Evolutionary conservation across 2,888 invertebrate species (phyloP).

Genomic region (Catocala nupta): DNA sequence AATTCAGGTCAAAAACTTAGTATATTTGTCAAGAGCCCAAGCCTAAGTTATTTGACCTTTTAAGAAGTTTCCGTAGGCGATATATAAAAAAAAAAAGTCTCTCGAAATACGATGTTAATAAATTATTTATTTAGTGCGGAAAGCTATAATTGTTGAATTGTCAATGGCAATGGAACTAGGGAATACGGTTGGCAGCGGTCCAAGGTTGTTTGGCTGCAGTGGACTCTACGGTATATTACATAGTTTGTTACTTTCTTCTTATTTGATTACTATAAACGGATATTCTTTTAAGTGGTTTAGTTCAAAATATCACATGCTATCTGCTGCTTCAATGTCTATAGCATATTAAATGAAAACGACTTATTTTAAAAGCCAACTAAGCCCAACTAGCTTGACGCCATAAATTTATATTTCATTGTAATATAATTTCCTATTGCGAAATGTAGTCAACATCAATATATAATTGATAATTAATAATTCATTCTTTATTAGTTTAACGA

Average conservation of each 20-base stretch:
- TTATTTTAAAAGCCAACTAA: no score
- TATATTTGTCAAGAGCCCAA: background rate
- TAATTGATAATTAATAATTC: no score
- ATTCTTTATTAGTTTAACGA: no score
- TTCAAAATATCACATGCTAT: no score
- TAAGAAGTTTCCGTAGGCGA: background rate
- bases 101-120: constrained; percentile 6
- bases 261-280: constrained; percentile 1
- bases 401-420: no score
- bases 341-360: no score
- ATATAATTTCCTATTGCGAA: no score
- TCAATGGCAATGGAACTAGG: constrained; percentile 50
- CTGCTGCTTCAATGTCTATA: no score
- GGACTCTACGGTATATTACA: constrained; percentile 27
- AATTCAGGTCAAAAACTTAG: constrained; percentile 7
- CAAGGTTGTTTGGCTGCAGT: constrained; percentile 53
- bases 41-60: constrained; percentile 4
- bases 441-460: no score
- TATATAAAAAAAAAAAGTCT: background rate
- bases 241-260: constrained; percentile 24
- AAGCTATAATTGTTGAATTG: constrained; percentile 40
- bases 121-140: constrained; percentile 2
- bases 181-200: constrained; percentile 58
- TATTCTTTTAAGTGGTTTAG: constrained; percentile 10
- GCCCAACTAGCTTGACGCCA: no score